These are phyloP conservation scores for Itoplectis maculator DNA, from an alignment of 2,888 invertebrate species.

Conservation along the genomic window DNA sequence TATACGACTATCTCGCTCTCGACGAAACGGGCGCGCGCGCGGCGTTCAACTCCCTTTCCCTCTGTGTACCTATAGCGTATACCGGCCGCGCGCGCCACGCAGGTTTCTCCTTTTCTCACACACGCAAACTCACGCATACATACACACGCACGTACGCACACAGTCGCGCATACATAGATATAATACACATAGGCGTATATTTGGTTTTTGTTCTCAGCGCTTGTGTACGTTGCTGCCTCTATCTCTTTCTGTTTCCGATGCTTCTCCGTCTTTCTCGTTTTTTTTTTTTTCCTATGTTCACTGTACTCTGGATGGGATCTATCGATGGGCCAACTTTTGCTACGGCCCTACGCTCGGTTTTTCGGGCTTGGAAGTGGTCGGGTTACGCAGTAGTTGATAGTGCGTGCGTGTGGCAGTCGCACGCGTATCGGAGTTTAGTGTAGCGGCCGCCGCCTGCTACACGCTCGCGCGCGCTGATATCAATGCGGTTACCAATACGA, in stretches of 20 bases:
- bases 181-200: no score
- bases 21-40: conserved; percentile 25
- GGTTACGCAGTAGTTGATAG: conserved; percentile 24
- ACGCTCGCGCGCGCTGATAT: conserved; percentile 35
- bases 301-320: not conserved
- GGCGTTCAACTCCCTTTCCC: conserved; percentile 32
- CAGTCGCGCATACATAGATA: not conserved
- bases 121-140: no score
- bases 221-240: conserved; percentile 35
- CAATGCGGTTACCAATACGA: conserved; percentile 22
- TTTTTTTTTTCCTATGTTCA: conserved; percentile 1
- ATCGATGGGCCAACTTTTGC: conserved; percentile 22
- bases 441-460: conserved; percentile 1
- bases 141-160: conserved; percentile 27
- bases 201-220: conserved; percentile 3
- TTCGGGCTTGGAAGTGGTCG: conserved; percentile 41
- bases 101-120: conserved; percentile 60
- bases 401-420: conserved; percentile 16
- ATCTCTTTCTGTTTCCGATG: conserved; percentile 52
- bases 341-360: conserved; percentile 30
- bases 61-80: conserved; percentile 9
- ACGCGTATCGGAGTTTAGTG: not conserved
- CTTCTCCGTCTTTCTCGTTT: not conserved
- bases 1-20: conserved; percentile 49
- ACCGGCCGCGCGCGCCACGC: conserved; percentile 35